phyloP scores from a whole-genome alignment of 2,113 vertebrate genomes.

The Arothron firmamentum region DNA sequence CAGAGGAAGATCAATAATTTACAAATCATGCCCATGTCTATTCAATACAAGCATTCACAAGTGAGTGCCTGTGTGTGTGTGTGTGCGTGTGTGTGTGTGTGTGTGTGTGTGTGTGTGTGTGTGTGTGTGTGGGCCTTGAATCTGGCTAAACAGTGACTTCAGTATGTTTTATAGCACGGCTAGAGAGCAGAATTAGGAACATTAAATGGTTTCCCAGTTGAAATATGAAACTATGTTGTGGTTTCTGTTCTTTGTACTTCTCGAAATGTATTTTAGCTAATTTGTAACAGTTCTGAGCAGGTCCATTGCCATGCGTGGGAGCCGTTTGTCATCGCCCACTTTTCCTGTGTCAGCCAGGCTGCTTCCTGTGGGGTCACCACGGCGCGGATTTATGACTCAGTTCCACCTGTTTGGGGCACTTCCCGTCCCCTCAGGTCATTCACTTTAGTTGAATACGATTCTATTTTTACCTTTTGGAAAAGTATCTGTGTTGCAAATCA shows the following conservation, averaged over 20 bases:
- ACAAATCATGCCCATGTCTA: too few relatives aligned
- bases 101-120: neutral
- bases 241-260: too few relatives aligned
- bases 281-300: neutral
- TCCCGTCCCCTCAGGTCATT: conserved; percentile 24
- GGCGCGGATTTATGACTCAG: conserved; percentile 47
- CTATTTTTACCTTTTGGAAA: conserved; percentile 29
- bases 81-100: too few relatives aligned
- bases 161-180: neutral
- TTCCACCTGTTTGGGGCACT: conserved; percentile 22
- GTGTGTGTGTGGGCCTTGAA: conserved; percentile 4
- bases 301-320: neutral
- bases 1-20: too few relatives aligned
- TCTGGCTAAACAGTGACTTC: neutral
- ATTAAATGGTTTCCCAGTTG: neutral
- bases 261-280: neutral
- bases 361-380: conserved; percentile 33
- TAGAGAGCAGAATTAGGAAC: neutral
- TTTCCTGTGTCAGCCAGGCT: conserved; percentile 14
- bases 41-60: too few relatives aligned
- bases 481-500: conserved; percentile 23
- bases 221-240: too few relatives aligned
- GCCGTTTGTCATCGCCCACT: conserved; percentile 23
- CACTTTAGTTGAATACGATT: conserved; percentile 19
- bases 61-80: too few relatives aligned